Percentiles rank a stretch among this genome's conserved stretches.
Evolutionary conservation across 1,140 invertebrate genomes (phyloP).

Genomic region (Calliphora vicina): DNA sequence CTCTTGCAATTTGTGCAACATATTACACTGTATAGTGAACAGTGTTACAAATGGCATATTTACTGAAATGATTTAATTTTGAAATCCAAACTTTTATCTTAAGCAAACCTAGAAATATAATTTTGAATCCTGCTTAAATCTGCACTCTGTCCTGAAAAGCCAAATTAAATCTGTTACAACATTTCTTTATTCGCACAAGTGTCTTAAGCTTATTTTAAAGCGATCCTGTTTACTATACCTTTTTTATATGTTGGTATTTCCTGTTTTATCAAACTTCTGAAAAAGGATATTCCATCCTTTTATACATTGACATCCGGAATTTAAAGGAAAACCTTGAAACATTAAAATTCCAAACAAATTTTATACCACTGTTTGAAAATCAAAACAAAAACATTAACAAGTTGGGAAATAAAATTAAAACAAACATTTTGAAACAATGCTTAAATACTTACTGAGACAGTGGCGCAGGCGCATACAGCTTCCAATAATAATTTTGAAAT

Average conservation of each 20-base stretch:
- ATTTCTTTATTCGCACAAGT: too few relatives aligned
- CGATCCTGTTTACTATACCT: too few relatives aligned
- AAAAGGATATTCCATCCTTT: neutral
- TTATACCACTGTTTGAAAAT: neutral
- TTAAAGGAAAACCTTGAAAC: neutral
- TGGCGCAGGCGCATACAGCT: constrained; percentile 20
- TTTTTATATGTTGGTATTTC: too few relatives aligned
- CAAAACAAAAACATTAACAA: neutral
- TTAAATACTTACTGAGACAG: neutral
- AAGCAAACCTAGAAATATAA: too few relatives aligned
- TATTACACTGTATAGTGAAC: neutral
- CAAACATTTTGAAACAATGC: neutral
- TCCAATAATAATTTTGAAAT: neutral
- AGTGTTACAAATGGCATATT: too few relatives aligned
- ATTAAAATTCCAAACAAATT: neutral
- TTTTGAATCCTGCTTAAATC: too few relatives aligned
- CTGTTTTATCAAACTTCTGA: too few relatives aligned
- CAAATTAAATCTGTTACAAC: too few relatives aligned
- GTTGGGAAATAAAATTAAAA: neutral
- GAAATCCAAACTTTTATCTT: too few relatives aligned
- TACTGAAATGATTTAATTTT: too few relatives aligned
- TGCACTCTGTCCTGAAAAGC: too few relatives aligned
- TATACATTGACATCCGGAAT: neutral
- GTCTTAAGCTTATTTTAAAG: too few relatives aligned
- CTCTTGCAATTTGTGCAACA: neutral